Evolutionary conservation across 2,888 invertebrate species (phyloP), one percentile per base, ranked within the genome.

Genomic region (Dromius quadrimaculatus): DNA sequence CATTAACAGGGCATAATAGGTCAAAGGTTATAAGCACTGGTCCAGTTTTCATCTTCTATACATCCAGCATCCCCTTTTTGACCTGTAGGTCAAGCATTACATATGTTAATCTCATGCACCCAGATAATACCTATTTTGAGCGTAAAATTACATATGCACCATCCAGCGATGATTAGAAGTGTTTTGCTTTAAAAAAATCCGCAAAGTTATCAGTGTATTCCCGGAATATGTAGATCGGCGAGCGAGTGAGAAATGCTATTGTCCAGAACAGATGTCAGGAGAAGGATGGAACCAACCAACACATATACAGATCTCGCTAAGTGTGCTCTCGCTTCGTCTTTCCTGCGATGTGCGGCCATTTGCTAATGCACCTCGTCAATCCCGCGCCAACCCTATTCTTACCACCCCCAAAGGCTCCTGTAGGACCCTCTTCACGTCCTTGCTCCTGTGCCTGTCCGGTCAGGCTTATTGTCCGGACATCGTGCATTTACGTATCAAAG

Each of bases 351-450:
- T 36, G 45, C 62, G 65, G 69, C 80, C 79, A 80, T 80, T 80
- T 80, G 78, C 80, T 81, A 81, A 80, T 80, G 80, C 79, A 80
- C 77, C 79, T 80, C 80, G 80, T 80, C 80, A 80, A 81, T 81
- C 79, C 80, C 79, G 76, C 75, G 71, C 72, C 71, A 71, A 73
- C 74, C 71, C 65, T 64, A 71, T 66, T 69, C 72, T 68, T 72
- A 73, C 74, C 5, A 23, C 47, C 11, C n/a, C 36, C 2, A 11
- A n/a, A 36, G 75, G 76, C 76, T 76, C 77, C 77, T 76, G 74
- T 76, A 76, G 76, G 77, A 78, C 77, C 78, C 72, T 73, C 74
- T 74, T 75, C 73, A 75, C 76, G 11, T 11, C 43, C 19, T 8
- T 20, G 17, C 28, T 13, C 20, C 28, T 23, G 47, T 47, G 38